Base-by-base conservation (phyloP, 2,888 invertebrate genomes). In the Dendrolimus houi region DNA sequence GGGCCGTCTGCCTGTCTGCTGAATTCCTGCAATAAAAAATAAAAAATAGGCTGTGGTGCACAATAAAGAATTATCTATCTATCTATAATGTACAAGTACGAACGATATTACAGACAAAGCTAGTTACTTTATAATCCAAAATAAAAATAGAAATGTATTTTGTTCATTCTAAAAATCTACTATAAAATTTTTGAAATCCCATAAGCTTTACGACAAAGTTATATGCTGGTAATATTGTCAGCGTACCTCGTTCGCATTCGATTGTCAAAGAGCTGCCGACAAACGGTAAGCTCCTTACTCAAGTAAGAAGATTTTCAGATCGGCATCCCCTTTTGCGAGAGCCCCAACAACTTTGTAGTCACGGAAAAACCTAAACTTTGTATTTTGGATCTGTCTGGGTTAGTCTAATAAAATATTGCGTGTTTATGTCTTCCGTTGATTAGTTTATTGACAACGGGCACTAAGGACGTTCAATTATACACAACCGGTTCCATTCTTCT, bases 191-290 rank as follows among this genome's bases (percentile, higher is more conserved):
- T 47, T 8, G 6, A 8, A 47, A 47, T 47, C 12, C 9, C 0
- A 14, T 55, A 12, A 52, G 17, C 47, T 47, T 47, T 10, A 12
- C 9, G 9, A 47, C 47, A 47, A 47, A 47, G 9, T 47, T 47
- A 29, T 52, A 54, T 40, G 7, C 17, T 52, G 59, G 55, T 56
- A 58, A 52, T 59, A 61, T 58, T 56, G 55, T 57, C 64, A 66
- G 70, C 68, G 72, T 75, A 77, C 75, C 74, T 81, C 75, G 73
- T 73, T 78, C 76, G 77, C 69, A 74, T 85, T 85, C 86, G 85
- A 85, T 86, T 85, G 86, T 86, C 85, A 83, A 79, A 85, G 87
- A 84, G 85, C 85, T 83, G 77, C 81, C 70, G 64, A 67, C 75
- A 72, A 74, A 70, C 72, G 67, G 70, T 84, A 84, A 84, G 86